Evolutionary conservation across 1,140 invertebrate genomes (phyloP).

Genomic region (Bombus difficillimus): DNA sequence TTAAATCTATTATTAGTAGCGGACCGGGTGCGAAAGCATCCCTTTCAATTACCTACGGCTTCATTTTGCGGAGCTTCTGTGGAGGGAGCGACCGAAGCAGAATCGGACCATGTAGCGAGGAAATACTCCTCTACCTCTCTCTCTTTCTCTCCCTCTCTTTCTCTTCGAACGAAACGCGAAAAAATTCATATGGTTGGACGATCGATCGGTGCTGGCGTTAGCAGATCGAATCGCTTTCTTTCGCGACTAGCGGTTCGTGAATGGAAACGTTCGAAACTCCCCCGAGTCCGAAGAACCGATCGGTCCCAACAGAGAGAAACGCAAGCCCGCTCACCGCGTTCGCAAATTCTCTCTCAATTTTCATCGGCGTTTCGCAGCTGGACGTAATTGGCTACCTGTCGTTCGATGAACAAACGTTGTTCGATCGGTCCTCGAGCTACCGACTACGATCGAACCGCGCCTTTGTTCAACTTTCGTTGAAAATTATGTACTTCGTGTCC

Average conservation of each 20-base stretch:
- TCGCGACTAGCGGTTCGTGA: neutral
- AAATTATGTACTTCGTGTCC: slow-evolving; percentile 45
- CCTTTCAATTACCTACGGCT: slow-evolving; percentile 80
- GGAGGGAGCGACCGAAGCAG: neutral
- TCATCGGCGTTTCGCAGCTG: slow-evolving; percentile 64
- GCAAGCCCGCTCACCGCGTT: slow-evolving; percentile 9
- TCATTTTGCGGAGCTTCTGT: slow-evolving; percentile 57
- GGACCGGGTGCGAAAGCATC: slow-evolving; percentile 74
- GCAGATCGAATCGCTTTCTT: too few relatives aligned
- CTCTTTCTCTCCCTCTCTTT: too few relatives aligned
- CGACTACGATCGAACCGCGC: slow-evolving; percentile 1
- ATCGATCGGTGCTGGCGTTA: too few relatives aligned
- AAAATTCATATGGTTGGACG: too few relatives aligned
- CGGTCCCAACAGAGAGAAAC: neutral
- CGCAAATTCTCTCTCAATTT: slow-evolving; percentile 69
- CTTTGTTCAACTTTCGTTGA: slow-evolving; percentile 39
- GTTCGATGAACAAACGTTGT: slow-evolving; percentile 31
- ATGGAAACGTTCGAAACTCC: slow-evolving; percentile 5
- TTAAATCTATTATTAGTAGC: slow-evolving; percentile 82
- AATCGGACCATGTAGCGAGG: slow-evolving; percentile 11
- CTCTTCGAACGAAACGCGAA: neutral
- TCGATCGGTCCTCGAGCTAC: slow-evolving; percentile 40
- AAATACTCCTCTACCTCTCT: neutral
- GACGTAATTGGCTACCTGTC: slow-evolving; percentile 67
- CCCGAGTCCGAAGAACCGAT: slow-evolving; percentile 1